These are phyloP conservation scores for Artibeus jamaicensis DNA, from an alignment of 2,797 vertebrate genomes.

Conservation along the genomic window DNA sequence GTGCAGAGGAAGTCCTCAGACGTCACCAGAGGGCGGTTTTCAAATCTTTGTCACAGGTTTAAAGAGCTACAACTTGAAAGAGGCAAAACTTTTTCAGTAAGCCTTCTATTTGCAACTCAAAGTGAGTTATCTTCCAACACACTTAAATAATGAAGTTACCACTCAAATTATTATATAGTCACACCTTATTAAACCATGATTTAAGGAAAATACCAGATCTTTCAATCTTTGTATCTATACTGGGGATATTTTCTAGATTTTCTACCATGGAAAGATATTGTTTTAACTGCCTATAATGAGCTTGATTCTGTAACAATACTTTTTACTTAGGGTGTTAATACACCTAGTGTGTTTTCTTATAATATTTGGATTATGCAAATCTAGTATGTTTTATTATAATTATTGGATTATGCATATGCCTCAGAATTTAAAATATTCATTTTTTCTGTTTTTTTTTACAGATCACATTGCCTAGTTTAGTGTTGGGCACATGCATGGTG, in stretches of 20 bases:
- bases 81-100: constrained; percentile 69
- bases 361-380: not conserved
- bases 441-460: not conserved
- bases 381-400: not conserved
- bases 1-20: constrained; percentile 80
- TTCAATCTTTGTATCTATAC: not conserved
- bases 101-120: constrained; percentile 44
- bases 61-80: constrained; percentile 65
- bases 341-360: not conserved
- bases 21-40: constrained; percentile 78
- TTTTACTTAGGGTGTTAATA: not conserved
- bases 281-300: not conserved
- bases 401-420: not conserved
- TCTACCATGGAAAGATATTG: not conserved
- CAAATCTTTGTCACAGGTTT: constrained; percentile 73
- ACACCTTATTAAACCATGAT: not conserved
- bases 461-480: not conserved
- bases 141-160: not conserved
- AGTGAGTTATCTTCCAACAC: constrained; percentile 35
- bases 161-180: not conserved
- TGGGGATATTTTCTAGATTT: not conserved
- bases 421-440: not conserved
- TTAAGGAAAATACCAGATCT: not conserved
- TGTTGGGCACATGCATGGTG: not conserved
- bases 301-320: not conserved